Evolutionary conservation across 2,888 invertebrate genomes (phyloP).

Genomic region (Bhutanitis thaidina): DNA sequence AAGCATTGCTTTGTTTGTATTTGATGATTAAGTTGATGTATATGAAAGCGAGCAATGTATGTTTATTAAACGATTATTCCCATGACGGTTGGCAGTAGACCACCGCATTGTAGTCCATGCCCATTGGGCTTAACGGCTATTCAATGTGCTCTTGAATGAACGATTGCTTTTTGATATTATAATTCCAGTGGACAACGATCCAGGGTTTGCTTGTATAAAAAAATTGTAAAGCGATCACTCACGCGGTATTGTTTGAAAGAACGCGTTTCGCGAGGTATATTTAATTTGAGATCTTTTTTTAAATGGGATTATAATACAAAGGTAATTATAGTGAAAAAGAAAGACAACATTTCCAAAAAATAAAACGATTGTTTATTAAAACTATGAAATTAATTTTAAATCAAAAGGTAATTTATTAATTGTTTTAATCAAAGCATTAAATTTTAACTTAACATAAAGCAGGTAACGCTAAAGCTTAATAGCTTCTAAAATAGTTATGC

Average conservation of each 20-base stretch:
- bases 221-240: slow-evolving; percentile 66
- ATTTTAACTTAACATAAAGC: too few species aligned
- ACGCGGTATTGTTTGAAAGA: slow-evolving; percentile 46
- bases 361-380: too few species aligned
- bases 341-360: too few species aligned
- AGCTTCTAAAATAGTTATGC: too few species aligned
- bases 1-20: slow-evolving; percentile 33
- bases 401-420: too few species aligned
- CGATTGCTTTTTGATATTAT: slow-evolving; percentile 74
- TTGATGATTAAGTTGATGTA: slow-evolving; percentile 24
- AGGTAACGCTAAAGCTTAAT: too few species aligned
- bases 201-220: slow-evolving; percentile 52
- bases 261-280: slow-evolving; percentile 39
- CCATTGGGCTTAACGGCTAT: slow-evolving; percentile 72
- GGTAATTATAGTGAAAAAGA: too few species aligned
- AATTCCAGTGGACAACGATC: slow-evolving; percentile 66
- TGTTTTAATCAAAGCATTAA: too few species aligned
- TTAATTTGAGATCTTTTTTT: slow-evolving; percentile 43
- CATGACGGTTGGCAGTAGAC: slow-evolving; percentile 20
- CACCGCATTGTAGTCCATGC: slow-evolving; percentile 67
- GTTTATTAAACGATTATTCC: not conserved
- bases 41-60: slow-evolving; percentile 11
- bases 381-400: too few species aligned
- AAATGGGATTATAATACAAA: not conserved
- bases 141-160: slow-evolving; percentile 75